Evolutionary conservation across 2,797 vertebrate genomes (phyloP).

Genomic region (Cuculus canorus): DNA sequence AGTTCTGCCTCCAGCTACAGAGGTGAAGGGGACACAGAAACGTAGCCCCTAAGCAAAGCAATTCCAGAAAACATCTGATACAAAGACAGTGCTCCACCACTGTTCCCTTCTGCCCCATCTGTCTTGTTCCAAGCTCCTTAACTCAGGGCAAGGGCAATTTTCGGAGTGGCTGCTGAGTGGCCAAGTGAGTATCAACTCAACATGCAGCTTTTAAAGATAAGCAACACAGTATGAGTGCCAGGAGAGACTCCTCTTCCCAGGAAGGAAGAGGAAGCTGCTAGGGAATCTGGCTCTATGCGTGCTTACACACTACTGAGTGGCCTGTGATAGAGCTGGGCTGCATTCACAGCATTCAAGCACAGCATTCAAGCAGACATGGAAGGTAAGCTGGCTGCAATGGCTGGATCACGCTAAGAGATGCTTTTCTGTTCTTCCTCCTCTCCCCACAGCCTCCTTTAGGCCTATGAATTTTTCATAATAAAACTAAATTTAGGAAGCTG

Average conservation of each 20-base stretch:
- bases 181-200: not conserved
- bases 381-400: not conserved
- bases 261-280: not conserved
- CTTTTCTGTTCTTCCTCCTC: not conserved
- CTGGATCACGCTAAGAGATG: not conserved
- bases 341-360: too few relatives aligned
- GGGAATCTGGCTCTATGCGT: not conserved
- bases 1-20: not conserved
- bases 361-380: not conserved
- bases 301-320: not conserved
- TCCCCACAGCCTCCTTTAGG: not conserved
- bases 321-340: not conserved
- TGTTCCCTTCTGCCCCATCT: not conserved
- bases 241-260: not conserved
- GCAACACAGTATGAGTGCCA: not conserved
- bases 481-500: slow-evolving; percentile 47
- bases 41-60: not conserved
- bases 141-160: not conserved
- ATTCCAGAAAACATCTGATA: not conserved
- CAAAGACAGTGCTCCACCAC: not conserved
- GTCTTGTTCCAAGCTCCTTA: not conserved
- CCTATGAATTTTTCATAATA: slow-evolving; percentile 55
- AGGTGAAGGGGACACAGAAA: not conserved
- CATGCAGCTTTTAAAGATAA: not conserved
- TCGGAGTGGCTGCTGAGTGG: not conserved